Evolutionary conservation across 1,140 invertebrate species (phyloP), one percentile per base, ranked within the genome.

Genomic region (Formica exsecta): DNA sequence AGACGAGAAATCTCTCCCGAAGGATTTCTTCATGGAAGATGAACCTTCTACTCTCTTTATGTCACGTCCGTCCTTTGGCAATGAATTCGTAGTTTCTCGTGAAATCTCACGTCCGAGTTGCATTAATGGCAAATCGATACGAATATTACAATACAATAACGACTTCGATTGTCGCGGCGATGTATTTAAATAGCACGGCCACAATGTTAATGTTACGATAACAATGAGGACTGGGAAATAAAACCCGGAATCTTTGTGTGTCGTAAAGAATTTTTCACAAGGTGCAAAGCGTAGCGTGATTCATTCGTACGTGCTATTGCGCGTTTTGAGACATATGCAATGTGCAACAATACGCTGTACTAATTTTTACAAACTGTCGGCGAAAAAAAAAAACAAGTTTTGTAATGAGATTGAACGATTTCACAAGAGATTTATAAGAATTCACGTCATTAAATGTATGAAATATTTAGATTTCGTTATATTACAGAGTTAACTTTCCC

Each of bases 111-210:
- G 61, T 48, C 11, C 59, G 57, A 64, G 13, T 76, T 44, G 19
- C 59, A 29, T 65, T 77, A 41, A 65, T 41, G 25, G 38, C 54
- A 48, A 41, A 66, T 76, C 74, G 59, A 76, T 76, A 44, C 25
- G 22, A 44, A 65, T 77, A 65, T 77, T 32, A 29, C 25, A 13
- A 48, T 65, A 36, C 57, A 25, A 6, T 16, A 16, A 11, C 51
- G n/a, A 57, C 32, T 57, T 73, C 51, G 70, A 57, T 59, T n/a
- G n/a, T n/a, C 32, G n/a, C 54, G 36, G 22, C n/a, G 57, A 62
- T 62, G 22, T 62, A 29, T 62, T 64, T 64, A 64, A 29, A 5
- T 29, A 7, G 16, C 6, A 16, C 25, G 25, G 25, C 32, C 29
- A 19, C 25, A 64, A 6, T 19, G 16, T 76, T 61, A 32, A 59